Base-by-base conservation (phyloP, 2,888 invertebrate genomes). In the Reticulitermes lucifugus region DNA sequence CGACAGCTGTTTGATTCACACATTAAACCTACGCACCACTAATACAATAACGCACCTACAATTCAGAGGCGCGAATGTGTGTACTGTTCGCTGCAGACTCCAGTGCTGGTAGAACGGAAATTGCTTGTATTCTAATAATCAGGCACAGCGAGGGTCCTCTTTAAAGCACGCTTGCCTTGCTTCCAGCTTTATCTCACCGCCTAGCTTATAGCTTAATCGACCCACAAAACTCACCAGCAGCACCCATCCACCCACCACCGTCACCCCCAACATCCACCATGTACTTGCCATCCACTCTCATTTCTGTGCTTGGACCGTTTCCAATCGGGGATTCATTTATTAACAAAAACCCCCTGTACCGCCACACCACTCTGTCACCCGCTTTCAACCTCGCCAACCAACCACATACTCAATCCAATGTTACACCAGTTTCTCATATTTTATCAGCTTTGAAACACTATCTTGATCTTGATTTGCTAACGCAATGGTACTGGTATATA, bases 291-390 rank as follows among this genome's bases (percentile, higher is more conserved):
- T 29, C 75, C 84, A 65, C 79, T 75, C 80, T 81, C 84, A 73
- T 80, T 60, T 70, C 79, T 43, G 25, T 46, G 10, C 60, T 83
- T 85, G 85, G 84, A 85, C 35, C 80, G 35, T 83, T 79, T 83
- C 85, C 85, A 85, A 85, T 84, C 85, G 83, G 73, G 82, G 85
- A 82, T 85, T 85, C 85, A 84, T 85, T 85, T 84, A 85, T 85
- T 85, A 85, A 85, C 85, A 85, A 83, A 81, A 81, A 81, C 60
- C 18, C 9, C 60, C 75, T 22, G 60, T 51, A 29, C 51, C 82
- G 41, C 46, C 81, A 81, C 81, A 81, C 81, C 41, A 65, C 75
- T n/a, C 35, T 41, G 5, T 18, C 75, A 5, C 46, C 77, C 77
- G 22, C n/a, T n/a, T 46, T n/a, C 43, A 6, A 21, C 77, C 77